A percentile compares a stretch with the other conserved stretches of the same genome.
These are phyloP conservation scores for Arrhamphus sclerolepis DNA, from an alignment of 2,797 vertebrate genomes.

Conservation along the genomic window DNA sequence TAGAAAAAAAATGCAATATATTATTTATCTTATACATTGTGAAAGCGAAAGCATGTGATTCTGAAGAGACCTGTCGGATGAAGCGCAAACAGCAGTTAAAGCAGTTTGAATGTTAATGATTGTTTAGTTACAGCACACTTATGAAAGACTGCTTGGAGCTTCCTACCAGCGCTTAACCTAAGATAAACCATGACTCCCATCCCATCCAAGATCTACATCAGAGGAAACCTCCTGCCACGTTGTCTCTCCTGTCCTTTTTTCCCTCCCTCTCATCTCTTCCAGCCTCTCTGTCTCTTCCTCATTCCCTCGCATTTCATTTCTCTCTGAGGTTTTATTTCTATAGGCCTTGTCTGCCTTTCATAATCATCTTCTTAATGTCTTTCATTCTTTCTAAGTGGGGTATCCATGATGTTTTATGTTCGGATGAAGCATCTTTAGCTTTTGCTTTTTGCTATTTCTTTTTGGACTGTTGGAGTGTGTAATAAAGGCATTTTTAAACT, in stretches of 20 bases:
- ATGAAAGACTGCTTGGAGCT: conserved; percentile 16
- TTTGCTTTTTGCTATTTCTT: too few relatives aligned
- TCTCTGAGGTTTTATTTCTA: conserved; percentile 27
- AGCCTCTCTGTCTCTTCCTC: conserved; percentile 46
- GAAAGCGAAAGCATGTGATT: conserved; percentile 44
- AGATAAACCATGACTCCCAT: conserved; percentile 69
- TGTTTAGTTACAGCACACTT: conserved; percentile 51
- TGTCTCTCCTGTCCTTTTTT: conserved; percentile 60
- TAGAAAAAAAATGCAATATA: conserved; percentile 5
- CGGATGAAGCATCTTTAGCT: too few relatives aligned
- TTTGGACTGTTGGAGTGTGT: too few relatives aligned
- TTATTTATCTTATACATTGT: conserved; percentile 26
- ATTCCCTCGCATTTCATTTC: conserved; percentile 47
- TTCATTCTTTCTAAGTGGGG: conserved; percentile 22
- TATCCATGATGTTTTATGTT: too few relatives aligned
- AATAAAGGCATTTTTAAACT: too few relatives aligned
- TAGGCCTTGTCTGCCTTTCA: conserved; percentile 18
- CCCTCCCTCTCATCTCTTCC: conserved; percentile 45
- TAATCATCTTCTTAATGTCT: conserved; percentile 7
- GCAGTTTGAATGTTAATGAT: conserved; percentile 48
- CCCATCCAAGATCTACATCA: conserved; percentile 53
- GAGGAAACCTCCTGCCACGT: conserved; percentile 81
- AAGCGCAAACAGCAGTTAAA: conserved; percentile 58
- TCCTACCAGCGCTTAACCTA: conserved; percentile 61
- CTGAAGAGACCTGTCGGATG: background rate